A percentile compares a stretch with the other conserved stretches of the same genome.
Evolutionary conservation across 2,113 vertebrate species (phyloP).

Genomic region (Willisornis vidua): DNA sequence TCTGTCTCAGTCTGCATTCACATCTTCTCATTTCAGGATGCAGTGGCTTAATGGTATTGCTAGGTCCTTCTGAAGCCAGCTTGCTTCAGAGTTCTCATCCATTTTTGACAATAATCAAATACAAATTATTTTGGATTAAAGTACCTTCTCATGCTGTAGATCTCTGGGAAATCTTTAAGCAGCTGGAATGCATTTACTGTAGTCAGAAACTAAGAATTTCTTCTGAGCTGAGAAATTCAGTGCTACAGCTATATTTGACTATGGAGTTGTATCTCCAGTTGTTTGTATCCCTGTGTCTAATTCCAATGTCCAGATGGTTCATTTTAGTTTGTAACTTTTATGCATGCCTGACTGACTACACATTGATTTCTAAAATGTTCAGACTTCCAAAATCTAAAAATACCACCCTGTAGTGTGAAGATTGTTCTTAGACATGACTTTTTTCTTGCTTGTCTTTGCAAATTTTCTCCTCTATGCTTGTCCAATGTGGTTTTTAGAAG

Average conservation of each 20-base stretch:
- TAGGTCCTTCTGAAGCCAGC: background rate
- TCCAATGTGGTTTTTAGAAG: background rate
- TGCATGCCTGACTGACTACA: background rate
- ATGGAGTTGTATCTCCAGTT: background rate
- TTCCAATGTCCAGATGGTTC: background rate
- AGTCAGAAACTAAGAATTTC: background rate
- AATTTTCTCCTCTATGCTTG: background rate
- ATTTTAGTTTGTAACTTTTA: background rate
- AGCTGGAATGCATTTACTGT: background rate
- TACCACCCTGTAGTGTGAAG: background rate
- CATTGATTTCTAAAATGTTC: background rate
- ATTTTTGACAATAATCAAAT: background rate
- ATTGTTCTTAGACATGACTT: background rate
- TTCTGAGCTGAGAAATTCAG: background rate
- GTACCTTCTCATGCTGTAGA: background rate
- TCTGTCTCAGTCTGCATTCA: background rate
- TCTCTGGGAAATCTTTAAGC: background rate
- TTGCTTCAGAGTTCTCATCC: background rate
- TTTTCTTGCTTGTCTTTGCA: background rate
- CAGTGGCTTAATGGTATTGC: background rate
- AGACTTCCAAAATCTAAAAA: background rate
- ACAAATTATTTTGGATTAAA: background rate
- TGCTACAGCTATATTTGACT: background rate
- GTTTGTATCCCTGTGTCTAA: background rate
- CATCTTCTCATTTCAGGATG: background rate